Conservation (phyloP, 1,140 invertebrate species). For the Holotrichia oblita region DNA sequence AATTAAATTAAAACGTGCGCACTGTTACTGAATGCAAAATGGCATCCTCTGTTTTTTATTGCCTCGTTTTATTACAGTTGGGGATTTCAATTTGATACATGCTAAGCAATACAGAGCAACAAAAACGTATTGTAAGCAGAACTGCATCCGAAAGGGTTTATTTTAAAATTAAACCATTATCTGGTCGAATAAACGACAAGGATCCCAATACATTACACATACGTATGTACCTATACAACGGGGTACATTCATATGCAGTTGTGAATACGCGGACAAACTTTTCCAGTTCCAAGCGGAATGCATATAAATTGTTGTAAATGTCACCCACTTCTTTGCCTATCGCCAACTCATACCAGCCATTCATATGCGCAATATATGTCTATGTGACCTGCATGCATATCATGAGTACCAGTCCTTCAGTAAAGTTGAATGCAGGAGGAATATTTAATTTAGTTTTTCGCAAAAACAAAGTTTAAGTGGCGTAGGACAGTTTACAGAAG, state of each 20-base stretch:
- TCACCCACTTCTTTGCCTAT: constrained; percentile 33
- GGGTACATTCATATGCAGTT: constrained; percentile 16
- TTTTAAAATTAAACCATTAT: constrained; percentile 30
- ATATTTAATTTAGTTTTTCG: constrained; percentile 3
- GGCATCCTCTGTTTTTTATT: background rate
- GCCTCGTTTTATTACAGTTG: background rate
- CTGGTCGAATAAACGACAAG: background rate
- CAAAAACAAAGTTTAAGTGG: background rate
- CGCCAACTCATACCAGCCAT: background rate
- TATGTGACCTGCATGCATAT: constrained; percentile 14
- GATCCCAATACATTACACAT: background rate
- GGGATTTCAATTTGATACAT: constrained; percentile 30
- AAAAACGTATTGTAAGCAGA: background rate
- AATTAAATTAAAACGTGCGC: background rate
- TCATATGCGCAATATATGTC: constrained; percentile 25
- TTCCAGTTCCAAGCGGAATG: constrained; percentile 15
- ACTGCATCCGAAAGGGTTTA: background rate
- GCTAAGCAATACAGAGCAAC: background rate
- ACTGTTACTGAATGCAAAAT: background rate
- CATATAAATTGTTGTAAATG: constrained; percentile 33
- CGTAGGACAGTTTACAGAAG: background rate
- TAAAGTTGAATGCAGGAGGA: background rate
- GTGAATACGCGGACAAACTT: background rate
- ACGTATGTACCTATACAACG: background rate
- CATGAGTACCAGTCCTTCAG: background rate